Evolutionary conservation across 2,888 invertebrate genomes (phyloP), one percentile per base, ranked within the genome.

Genomic region (Callyntrura sp.): DNA sequence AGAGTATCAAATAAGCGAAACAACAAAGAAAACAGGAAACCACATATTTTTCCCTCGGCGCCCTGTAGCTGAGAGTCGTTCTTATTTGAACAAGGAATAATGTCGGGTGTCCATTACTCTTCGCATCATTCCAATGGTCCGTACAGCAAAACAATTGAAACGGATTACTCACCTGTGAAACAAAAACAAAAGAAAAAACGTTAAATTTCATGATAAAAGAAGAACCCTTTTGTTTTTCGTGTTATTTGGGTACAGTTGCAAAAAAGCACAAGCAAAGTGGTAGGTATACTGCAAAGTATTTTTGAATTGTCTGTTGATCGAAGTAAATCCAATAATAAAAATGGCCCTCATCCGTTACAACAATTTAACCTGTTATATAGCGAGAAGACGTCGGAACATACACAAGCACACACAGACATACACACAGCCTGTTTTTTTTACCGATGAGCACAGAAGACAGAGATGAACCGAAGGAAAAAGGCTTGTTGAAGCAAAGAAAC

Each of bases 151-250:
- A 55, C 55, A 11, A 51, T n/a, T 20, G 45, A n/a, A 73, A 48
- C 11, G 73, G 25, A 84, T 68, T 68, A 65, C 70, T 84, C 70
- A 84, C 83, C 83, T 84, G 83, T 14, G 55, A 84, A 23, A 55
- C 9, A 65, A 45, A 57, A 57, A 76, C 11, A 76, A 57, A 85
- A 60, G 9, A n/a, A 23, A 73, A 73, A 17, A 45, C 14, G 0
- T 48, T 4, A 35, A 35, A 4, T 35, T 35, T 35, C 35, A 48
- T 23, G 45, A 20, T 45, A 73, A 4, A 17, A 14, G n/a, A 17
- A 23, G 23, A 35, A 35, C 35, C 35, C 35, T 62, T 57, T 1
- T 60, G 20, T 60, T 62, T n/a, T 28, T 65, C n/a, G 8, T 60
- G 17, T 17, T 60, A 60, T 51, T 4, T 35, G 3, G 3, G 35